phyloP scores from a whole-genome alignment of 2,888 invertebrate genomes.

The Neria commutata region DNA sequence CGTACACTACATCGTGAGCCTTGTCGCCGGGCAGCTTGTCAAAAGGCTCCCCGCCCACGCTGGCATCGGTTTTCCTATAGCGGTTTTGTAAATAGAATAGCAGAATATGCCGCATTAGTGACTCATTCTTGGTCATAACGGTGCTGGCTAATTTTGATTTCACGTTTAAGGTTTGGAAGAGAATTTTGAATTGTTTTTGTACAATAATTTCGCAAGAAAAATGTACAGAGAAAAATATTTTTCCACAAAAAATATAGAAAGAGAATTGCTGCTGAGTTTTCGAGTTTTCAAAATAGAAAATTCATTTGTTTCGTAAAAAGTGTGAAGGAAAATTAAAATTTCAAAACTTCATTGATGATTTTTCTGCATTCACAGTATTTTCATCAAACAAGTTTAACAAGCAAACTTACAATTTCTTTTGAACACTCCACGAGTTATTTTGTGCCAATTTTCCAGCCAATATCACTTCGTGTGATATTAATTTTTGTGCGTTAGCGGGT shows the following conservation, averaged over 20 bases:
- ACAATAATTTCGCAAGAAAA: slow-evolving; percentile 7
- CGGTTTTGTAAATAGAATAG: slow-evolving; percentile 14
- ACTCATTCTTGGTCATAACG: slow-evolving; percentile 19
- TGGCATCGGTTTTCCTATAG: slow-evolving; percentile 42
- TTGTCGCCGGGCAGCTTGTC: slow-evolving; percentile 50
- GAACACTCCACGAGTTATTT: slow-evolving; percentile 72
- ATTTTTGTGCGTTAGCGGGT: slow-evolving; percentile 56
- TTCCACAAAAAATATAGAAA: too few species aligned
- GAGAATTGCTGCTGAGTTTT: too few species aligned
- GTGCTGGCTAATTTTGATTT: slow-evolving; percentile 19
- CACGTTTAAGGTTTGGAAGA: slow-evolving; percentile 16
- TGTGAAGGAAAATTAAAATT: slow-evolving; percentile 6
- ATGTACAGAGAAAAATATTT: neutral
- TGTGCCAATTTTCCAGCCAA: slow-evolving; percentile 69
- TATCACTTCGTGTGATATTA: slow-evolving; percentile 69
- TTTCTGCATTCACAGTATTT: too few species aligned
- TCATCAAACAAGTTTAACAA: too few species aligned
- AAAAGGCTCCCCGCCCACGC: slow-evolving; percentile 48
- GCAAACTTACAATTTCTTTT: slow-evolving; percentile 63
- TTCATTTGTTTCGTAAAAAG: slow-evolving; percentile 1
- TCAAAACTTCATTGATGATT: slow-evolving; percentile 8
- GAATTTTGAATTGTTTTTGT: slow-evolving; percentile 20
- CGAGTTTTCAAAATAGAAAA: neutral
- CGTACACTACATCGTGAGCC: slow-evolving; percentile 57
- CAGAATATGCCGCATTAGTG: slow-evolving; percentile 20